These are phyloP conservation scores for Dysmachus trigonus DNA, from an alignment of 2,888 invertebrate genomes.

Conservation along the genomic window DNA sequence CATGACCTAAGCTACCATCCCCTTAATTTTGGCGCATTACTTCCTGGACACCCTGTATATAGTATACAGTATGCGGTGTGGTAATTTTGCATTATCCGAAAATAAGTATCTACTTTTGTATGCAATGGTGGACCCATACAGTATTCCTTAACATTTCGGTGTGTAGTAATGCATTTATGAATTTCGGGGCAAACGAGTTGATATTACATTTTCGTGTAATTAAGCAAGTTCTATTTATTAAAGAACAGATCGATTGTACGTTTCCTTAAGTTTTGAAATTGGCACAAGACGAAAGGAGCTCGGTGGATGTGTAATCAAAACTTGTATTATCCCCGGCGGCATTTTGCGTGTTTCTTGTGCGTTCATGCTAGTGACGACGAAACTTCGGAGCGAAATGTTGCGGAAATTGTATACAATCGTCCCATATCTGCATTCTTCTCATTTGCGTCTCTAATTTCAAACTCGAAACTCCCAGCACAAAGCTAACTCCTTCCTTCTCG, in stretches of 20 bases:
- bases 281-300: not conserved
- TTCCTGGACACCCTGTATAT: too few species aligned
- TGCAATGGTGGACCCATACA: not conserved
- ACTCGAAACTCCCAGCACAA: not conserved
- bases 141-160: not conserved
- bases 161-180: not conserved
- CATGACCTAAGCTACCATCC: too few species aligned
- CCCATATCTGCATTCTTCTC: not conserved
- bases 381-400: not conserved
- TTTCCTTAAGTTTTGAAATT: not conserved
- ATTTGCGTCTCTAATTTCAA: not conserved
- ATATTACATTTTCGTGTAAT: not conserved
- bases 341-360: not conserved
- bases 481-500: not conserved
- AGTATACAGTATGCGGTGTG: not conserved
- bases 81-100: not conserved
- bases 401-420: not conserved
- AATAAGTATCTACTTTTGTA: not conserved
- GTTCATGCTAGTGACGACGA: not conserved
- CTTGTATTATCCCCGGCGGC: not conserved
- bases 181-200: not conserved
- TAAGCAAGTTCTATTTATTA: not conserved
- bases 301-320: not conserved
- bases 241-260: not conserved
- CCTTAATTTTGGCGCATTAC: too few species aligned